These are phyloP conservation scores for Aphidius gifuensis DNA, from an alignment of 1,140 invertebrate genomes.

Conservation along the genomic window DNA sequence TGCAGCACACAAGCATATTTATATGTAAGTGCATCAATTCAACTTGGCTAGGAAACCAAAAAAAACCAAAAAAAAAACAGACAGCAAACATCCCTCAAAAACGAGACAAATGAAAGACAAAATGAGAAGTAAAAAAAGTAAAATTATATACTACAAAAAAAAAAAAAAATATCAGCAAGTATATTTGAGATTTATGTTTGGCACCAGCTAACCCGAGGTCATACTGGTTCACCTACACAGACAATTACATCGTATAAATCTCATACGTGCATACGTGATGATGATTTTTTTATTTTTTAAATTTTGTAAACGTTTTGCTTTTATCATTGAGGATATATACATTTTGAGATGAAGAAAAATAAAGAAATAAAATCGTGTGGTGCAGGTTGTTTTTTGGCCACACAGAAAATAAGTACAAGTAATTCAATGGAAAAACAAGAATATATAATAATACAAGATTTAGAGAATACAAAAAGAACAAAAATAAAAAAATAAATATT, in stretches of 20 bases:
- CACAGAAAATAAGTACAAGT: too few relatives aligned
- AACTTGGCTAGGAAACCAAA: background rate
- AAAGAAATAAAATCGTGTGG: too few relatives aligned
- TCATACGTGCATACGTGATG: conserved; percentile 2
- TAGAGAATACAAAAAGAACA: conserved; percentile 19
- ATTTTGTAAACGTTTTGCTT: conserved; percentile 4
- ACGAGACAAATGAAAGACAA: background rate
- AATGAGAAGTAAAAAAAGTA: background rate
- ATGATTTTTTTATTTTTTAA: background rate
- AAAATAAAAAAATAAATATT: conserved; percentile 29
- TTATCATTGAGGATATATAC: conserved; percentile 8
- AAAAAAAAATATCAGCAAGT: background rate
- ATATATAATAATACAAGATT: conserved; percentile 29
- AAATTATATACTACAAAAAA: background rate
- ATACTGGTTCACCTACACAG: conserved; percentile 8
- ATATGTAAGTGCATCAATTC: too few relatives aligned
- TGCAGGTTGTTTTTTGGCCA: too few relatives aligned
- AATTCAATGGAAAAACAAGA: conserved; percentile 12
- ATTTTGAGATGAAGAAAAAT: background rate
- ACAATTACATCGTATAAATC: background rate
- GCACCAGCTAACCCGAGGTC: conserved; percentile 11
- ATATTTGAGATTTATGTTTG: conserved; percentile 18
- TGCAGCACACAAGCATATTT: too few relatives aligned
- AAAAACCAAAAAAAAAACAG: background rate
- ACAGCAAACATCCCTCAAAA: too few relatives aligned